Conservation (phyloP, 2,113 vertebrate species). For the Menidia beryllina region DNA sequence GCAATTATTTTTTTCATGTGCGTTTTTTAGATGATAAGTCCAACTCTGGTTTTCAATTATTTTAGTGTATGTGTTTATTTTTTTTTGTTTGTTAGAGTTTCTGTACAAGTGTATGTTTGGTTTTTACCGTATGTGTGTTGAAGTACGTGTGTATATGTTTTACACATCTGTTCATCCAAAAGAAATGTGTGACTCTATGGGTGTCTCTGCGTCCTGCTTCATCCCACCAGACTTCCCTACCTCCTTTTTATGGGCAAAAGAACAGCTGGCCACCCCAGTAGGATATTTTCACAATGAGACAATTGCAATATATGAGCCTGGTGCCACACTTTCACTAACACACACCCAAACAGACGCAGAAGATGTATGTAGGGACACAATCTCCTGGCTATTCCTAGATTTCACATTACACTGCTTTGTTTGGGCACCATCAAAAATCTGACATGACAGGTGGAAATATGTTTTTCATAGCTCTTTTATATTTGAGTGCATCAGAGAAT, state of each 20-base stretch:
- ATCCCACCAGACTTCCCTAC: constrained; percentile 76
- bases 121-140: constrained; percentile 5
- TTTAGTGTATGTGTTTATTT: background rate
- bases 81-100: constrained; percentile 3
- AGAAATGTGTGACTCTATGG: constrained; percentile 42
- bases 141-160: constrained; percentile 42
- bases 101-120: constrained; percentile 9
- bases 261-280: constrained; percentile 80
- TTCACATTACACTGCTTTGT: constrained; percentile 62
- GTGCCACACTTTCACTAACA: constrained; percentile 45
- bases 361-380: constrained; percentile 24
- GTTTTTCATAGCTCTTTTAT: constrained; percentile 29
- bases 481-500: constrained; percentile 23
- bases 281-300: constrained; percentile 79
- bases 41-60: background rate
- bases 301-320: constrained; percentile 70
- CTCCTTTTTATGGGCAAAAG: constrained; percentile 77
- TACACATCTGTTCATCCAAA: constrained; percentile 66
- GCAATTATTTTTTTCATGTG: constrained; percentile 2
- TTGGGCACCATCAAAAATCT: constrained; percentile 54
- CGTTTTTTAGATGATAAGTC: background rate
- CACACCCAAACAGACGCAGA: constrained; percentile 23
- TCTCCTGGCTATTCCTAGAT: constrained; percentile 47
- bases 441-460: constrained; percentile 45
- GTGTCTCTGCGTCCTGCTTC: constrained; percentile 64